A percentile compares a stretch with the other conserved stretches of the same genome.
Evolutionary conservation across 2,888 invertebrate species (phyloP).

Genomic region (Idaea straminata): DNA sequence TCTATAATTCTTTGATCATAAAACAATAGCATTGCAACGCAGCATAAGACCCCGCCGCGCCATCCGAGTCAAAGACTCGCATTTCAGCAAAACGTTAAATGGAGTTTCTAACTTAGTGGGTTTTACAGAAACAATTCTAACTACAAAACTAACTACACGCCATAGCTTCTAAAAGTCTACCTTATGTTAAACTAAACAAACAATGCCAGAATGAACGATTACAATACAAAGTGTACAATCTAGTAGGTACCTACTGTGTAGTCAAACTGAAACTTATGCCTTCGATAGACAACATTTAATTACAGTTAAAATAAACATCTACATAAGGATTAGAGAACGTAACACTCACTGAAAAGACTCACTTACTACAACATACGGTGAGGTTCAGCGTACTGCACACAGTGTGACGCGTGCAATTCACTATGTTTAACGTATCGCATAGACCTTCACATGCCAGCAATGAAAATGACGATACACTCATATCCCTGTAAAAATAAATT

Average conservation of each 20-base stretch:
- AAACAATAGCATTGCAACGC: no score
- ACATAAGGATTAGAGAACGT: neutral
- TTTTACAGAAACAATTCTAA: neutral
- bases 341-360: slow-evolving; percentile 55
- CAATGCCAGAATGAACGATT: neutral
- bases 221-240: neutral
- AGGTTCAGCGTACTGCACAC: slow-evolving; percentile 60
- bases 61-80: neutral
- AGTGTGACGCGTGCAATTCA: slow-evolving; percentile 62
- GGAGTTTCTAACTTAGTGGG: neutral
- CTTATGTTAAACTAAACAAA: neutral
- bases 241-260: no score
- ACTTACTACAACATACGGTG: slow-evolving; percentile 74
- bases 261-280: no score
- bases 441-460: slow-evolving; percentile 62
- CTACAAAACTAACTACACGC: neutral
- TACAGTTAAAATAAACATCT: no score
- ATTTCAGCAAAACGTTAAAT: neutral
- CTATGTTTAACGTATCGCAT: slow-evolving; percentile 52
- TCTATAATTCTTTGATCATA: no score
- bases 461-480: slow-evolving; percentile 65
- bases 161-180: neutral
- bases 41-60: neutral
- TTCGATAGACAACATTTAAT: no score
- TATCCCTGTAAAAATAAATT: slow-evolving; percentile 46